These are phyloP conservation scores for Rhyacichthys aspro DNA, from an alignment of 2,797 vertebrate genomes.

Conservation along the genomic window DNA sequence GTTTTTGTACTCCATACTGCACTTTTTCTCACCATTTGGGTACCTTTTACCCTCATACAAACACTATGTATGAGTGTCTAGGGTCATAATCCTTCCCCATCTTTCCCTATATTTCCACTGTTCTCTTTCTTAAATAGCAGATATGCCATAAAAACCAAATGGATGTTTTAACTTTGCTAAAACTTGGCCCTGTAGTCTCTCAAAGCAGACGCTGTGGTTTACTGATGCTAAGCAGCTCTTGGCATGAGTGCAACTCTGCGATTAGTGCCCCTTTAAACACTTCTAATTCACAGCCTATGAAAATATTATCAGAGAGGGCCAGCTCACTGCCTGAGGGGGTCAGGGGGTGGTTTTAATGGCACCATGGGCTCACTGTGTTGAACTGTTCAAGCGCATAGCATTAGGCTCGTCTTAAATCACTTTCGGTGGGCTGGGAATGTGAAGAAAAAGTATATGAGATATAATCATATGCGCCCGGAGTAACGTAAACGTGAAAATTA, in stretches of 20 bases:
- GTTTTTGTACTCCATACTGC: neutral
- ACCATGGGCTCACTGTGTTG: constrained; percentile 67
- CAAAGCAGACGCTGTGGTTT: constrained; percentile 61
- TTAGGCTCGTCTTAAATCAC: constrained; percentile 72
- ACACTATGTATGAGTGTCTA: constrained; percentile 17
- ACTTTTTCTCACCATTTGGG: constrained; percentile 15
- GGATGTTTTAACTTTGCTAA: constrained; percentile 68
- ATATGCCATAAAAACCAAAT: constrained; percentile 70
- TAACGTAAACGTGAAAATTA: constrained; percentile 70
- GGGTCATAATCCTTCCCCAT: constrained; percentile 44
- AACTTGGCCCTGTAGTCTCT: constrained; percentile 43
- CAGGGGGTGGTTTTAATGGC: constrained; percentile 73
- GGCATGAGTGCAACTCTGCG: constrained; percentile 60
- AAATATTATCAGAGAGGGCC: constrained; percentile 79
- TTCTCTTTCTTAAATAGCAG: constrained; percentile 47
- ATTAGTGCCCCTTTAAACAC: constrained; percentile 78
- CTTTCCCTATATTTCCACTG: constrained; percentile 58
- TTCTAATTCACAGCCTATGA: constrained; percentile 79
- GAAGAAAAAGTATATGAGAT: constrained; percentile 53
- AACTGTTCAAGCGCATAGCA: constrained; percentile 58
- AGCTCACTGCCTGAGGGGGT: constrained; percentile 72
- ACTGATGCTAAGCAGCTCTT: constrained; percentile 75
- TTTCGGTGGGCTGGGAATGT: constrained; percentile 52
- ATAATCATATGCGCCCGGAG: constrained; percentile 54
- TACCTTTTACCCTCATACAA: neutral